phyloP scores from a whole-genome alignment of 2,888 invertebrate genomes.

The Watsonalla cultraria region DNA sequence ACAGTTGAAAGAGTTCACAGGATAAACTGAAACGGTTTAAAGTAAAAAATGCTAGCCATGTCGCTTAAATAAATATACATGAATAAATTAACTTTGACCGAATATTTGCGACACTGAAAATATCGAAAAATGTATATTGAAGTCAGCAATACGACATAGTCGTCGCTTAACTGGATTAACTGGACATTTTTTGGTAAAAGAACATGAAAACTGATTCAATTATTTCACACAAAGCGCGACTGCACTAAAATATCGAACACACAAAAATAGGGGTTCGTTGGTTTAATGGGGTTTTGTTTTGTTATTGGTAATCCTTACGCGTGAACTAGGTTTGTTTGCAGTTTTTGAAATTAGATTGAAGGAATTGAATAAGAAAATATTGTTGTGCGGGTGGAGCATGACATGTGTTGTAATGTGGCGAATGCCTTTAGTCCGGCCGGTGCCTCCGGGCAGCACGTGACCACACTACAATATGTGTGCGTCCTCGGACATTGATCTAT shows the following conservation, averaged over 20 bases:
- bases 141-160: slow-evolving; percentile 13
- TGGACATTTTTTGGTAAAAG: slow-evolving; percentile 15
- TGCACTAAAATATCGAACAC: neutral
- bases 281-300: neutral
- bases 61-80: too few species aligned
- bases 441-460: slow-evolving; percentile 35
- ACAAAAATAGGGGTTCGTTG: neutral
- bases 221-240: neutral
- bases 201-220: slow-evolving; percentile 3
- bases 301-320: neutral
- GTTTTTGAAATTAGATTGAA: slow-evolving; percentile 1
- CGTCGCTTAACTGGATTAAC: slow-evolving; percentile 15
- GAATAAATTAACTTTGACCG: neutral
- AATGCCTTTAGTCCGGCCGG: slow-evolving; percentile 26
- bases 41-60: too few species aligned
- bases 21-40: too few species aligned
- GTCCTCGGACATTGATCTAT: slow-evolving; percentile 41
- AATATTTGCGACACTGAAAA: slow-evolving; percentile 7
- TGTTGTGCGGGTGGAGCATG: slow-evolving; percentile 29
- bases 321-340: neutral
- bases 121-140: slow-evolving; percentile 16
- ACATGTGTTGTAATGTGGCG: slow-evolving; percentile 29
- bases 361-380: slow-evolving; percentile 25
- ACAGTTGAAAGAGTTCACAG: too few species aligned
- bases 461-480: slow-evolving; percentile 30